Conservation (phyloP, 2,888 invertebrate genomes). For the Stenodema calcarata region DNA sequence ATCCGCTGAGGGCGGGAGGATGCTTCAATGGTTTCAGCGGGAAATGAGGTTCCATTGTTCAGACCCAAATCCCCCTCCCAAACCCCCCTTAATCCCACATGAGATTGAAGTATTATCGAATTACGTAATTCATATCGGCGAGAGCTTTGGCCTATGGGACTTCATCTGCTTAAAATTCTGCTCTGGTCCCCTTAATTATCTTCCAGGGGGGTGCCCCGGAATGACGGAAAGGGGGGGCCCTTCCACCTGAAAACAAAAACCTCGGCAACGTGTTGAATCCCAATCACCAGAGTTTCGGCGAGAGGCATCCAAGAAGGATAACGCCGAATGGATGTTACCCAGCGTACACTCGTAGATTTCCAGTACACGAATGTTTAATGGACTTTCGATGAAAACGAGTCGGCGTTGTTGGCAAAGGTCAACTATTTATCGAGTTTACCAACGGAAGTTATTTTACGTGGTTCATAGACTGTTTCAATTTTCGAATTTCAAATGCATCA, state of each 20-base stretch:
- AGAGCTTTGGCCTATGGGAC: not conserved
- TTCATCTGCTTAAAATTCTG: not conserved
- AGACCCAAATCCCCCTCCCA: conserved; percentile 6
- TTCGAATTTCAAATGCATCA: not conserved
- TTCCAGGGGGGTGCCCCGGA: not conserved
- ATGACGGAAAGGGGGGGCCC: not conserved
- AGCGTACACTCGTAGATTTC: too few species aligned
- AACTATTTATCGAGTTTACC: not conserved
- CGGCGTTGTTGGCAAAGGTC: not conserved
- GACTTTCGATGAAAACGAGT: not conserved
- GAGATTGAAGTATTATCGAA: conserved; percentile 40
- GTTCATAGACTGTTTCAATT: not conserved
- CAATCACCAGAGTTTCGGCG: not conserved
- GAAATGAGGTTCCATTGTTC: conserved; percentile 28
- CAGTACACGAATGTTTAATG: conserved; percentile 9
- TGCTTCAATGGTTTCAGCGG: conserved; percentile 1
- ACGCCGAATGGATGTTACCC: not conserved
- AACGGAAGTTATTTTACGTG: not conserved
- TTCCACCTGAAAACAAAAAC: not conserved
- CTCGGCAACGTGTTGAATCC: not conserved
- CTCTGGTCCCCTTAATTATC: conserved; percentile 6
- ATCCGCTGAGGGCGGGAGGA: not conserved
- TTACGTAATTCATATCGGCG: conserved; percentile 23
- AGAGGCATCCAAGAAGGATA: conserved; percentile 7
- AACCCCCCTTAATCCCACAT: not conserved